Evolutionary conservation across 2,888 invertebrate genomes (phyloP).

Genomic region (Zeuzera pyrina): DNA sequence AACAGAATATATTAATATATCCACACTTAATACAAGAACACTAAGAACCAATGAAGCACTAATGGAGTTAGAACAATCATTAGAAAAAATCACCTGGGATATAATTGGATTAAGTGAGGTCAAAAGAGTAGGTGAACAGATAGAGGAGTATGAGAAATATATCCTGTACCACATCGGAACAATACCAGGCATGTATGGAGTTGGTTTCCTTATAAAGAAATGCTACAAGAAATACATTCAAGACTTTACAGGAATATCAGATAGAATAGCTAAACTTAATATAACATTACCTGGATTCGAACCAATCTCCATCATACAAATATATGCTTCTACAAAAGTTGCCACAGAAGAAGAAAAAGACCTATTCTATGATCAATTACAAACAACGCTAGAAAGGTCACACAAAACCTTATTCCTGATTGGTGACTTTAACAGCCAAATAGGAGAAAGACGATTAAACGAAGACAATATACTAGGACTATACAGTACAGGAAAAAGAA

Average conservation of each 20-base stretch:
- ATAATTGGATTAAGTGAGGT: no score
- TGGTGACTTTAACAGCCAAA: constrained; percentile 1
- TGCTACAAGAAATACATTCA: not conserved
- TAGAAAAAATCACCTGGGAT: no score
- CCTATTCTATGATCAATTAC: not conserved
- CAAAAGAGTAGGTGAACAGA: not conserved
- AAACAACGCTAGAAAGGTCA: not conserved
- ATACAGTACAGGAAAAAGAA: not conserved
- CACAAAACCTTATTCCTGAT: not conserved
- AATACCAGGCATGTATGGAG: constrained; percentile 1
- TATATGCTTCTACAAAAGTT: not conserved
- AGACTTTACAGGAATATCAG: not conserved
- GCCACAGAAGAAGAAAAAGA: not conserved
- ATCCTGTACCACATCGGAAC: not conserved
- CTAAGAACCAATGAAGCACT: not conserved
- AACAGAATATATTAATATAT: not conserved
- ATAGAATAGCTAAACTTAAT: not conserved
- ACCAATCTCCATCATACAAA: not conserved
- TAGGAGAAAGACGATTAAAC: not conserved
- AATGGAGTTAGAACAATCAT: not conserved
- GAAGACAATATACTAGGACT: not conserved
- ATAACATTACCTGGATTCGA: not conserved
- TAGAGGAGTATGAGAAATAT: not conserved
- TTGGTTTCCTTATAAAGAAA: no score
- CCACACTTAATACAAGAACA: not conserved